A percentile compares a stretch with the other conserved stretches of the same genome.
Conservation (phyloP, 2,113 vertebrate species). For the Proteles cristata region DNA sequence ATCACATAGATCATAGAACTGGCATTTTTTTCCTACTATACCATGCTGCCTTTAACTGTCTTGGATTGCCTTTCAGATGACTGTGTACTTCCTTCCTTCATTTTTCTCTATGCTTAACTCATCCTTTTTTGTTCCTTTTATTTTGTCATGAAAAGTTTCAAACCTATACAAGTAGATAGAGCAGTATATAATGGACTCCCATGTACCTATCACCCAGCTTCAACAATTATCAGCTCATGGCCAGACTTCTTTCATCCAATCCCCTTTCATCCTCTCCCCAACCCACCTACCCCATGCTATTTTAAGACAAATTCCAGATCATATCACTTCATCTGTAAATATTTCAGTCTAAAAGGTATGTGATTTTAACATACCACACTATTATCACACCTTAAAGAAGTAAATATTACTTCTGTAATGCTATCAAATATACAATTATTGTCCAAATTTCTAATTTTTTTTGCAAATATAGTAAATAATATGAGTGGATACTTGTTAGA, state of each 20-base stretch:
- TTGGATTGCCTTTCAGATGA: not conserved
- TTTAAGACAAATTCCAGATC: not conserved
- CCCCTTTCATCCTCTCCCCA: not conserved
- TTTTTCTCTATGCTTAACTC: not conserved
- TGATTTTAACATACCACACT: not conserved
- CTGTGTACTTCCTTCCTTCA: not conserved
- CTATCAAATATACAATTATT: not conserved
- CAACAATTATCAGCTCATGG: not conserved
- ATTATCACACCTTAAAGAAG: not conserved
- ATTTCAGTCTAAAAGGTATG: not conserved
- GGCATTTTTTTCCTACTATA: not conserved
- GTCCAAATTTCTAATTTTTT: not conserved
- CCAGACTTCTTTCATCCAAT: not conserved
- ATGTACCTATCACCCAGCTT: not conserved
- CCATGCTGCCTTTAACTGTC: not conserved
- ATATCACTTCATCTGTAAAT: not conserved
- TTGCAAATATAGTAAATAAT: not conserved
- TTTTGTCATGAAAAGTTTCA: not conserved
- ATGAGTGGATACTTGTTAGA: not conserved
- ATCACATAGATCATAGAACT: not conserved
- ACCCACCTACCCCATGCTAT: not conserved
- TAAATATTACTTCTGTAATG: not conserved
- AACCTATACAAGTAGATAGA: not conserved
- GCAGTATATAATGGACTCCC: not conserved
- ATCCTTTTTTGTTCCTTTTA: not conserved